Evolutionary conservation across 2,113 vertebrate species (phyloP), one percentile per base, ranked within the genome.

Genomic region (Blennius ocellaris): DNA sequence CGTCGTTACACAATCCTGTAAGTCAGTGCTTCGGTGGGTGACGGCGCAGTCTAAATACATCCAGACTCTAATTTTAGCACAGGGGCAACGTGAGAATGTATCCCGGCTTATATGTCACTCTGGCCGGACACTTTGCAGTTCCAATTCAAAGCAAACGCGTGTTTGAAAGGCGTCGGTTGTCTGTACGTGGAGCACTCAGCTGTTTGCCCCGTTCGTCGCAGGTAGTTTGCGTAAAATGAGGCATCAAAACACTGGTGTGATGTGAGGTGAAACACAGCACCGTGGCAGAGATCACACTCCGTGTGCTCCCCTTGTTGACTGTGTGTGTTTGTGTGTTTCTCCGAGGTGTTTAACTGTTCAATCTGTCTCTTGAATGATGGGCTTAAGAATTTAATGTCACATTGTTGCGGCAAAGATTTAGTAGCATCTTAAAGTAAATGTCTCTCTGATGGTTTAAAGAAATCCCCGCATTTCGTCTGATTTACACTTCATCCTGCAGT

Each of bases 21-120:
- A 51, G 65, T 72, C 73, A 14, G 6, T 8, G 74, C 45, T 10
- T 39, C 58, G 9, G 3, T 16, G 12, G 52, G 51, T 54, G 68
- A 81, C 79, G 62, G 75, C 75, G 69, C 59, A 44, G 47, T 59
- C 63, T 66, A 71, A 86, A 82, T 80, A 67, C 69, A 65, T 45
- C 6, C 11, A 77, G 54, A 60, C 10, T 85, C 85, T 91, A 90
- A 83, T 89, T 91, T 84, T 93, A 91, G 87, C 78, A 45, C 30
- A 30, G 0, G 56, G 30, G 83, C 79, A 79, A 66, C 14, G 50
- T 57, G 76, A 82, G 78, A 76, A 48, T 64, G 64, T 69, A 12
- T 52, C 59, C 17, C 45, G 69, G 48, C 60, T 81, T 58, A 57
- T 38, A 60, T 69, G 73, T 63, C 56, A 62, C 58, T 17, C 4